phyloP scores from a whole-genome alignment of 2,113 vertebrate species.

The Tursiops truncatus region DNA sequence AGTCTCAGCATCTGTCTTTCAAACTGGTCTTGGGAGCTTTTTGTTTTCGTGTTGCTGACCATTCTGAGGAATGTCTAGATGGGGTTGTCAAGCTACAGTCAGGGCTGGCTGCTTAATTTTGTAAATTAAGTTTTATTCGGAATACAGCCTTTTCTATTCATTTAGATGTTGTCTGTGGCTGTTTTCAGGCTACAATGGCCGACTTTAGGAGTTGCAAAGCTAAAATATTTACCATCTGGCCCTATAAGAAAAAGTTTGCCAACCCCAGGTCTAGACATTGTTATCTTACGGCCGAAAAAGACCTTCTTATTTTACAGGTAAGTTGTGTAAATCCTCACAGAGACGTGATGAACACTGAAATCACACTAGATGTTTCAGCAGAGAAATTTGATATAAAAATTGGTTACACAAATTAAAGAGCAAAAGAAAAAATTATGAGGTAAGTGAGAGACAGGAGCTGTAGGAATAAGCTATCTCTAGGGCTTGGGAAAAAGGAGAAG shows the following conservation, averaged over 20 bases:
- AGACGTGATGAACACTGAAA: neutral
- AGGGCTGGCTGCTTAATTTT: neutral
- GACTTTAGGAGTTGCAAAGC: neutral
- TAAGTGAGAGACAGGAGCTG: neutral
- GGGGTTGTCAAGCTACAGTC: neutral
- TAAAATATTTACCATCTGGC: neutral
- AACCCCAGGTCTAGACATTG: neutral
- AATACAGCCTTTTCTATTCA: neutral
- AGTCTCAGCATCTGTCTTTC: neutral
- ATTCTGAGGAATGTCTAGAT: neutral
- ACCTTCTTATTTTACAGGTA: neutral
- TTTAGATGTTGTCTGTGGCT: neutral
- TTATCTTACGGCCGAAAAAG: neutral
- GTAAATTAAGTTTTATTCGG: conserved; percentile 18
- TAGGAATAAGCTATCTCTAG: neutral
- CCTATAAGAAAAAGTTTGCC: neutral
- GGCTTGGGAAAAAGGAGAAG: neutral
- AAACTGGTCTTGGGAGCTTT: neutral
- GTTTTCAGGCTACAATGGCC: neutral
- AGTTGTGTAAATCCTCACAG: neutral
- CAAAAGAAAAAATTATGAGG: neutral
- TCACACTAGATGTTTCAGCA: neutral
- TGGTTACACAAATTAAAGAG: neutral
- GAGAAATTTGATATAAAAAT: neutral
- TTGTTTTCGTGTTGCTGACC: neutral